These are phyloP conservation scores for Pogonognathellus flavescens DNA, from an alignment of 1,140 invertebrate genomes.

Conservation along the genomic window DNA sequence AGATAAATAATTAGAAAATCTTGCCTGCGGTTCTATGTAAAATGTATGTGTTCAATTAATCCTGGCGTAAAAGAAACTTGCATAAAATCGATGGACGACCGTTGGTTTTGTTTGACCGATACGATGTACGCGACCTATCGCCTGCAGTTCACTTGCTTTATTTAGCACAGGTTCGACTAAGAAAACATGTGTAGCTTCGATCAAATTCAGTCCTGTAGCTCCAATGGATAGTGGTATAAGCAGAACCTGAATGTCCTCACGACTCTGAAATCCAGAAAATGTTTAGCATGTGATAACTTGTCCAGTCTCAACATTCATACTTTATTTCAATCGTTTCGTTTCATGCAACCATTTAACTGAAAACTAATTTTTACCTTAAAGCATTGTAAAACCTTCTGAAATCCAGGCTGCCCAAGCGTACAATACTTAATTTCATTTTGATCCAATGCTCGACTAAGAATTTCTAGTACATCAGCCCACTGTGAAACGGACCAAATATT, in stretches of 20 bases:
- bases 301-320: too few relatives aligned
- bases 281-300: too few relatives aligned
- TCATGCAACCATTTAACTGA: too few relatives aligned
- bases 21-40: too few relatives aligned
- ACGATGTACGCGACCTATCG: slow-evolving; percentile 82
- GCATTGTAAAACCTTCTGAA: slow-evolving; percentile 71
- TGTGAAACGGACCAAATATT: slow-evolving; percentile 67
- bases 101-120: slow-evolving; percentile 82
- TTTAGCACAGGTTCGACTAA: slow-evolving; percentile 84
- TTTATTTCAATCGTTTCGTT: too few relatives aligned
- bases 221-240: slow-evolving; percentile 79
- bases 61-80: slow-evolving; percentile 6
- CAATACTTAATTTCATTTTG: slow-evolving; percentile 76
- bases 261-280: slow-evolving; percentile 64
- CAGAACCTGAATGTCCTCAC: slow-evolving; percentile 75
- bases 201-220: slow-evolving; percentile 83
- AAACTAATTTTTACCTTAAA: slow-evolving; percentile 73
- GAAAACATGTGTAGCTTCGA: slow-evolving; percentile 84
- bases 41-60: too few relatives aligned
- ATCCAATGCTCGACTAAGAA: slow-evolving; percentile 75
- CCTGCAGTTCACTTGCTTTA: slow-evolving; percentile 81
- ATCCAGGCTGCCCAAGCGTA: slow-evolving; percentile 70
- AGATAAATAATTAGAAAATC: too few relatives aligned
- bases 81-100: slow-evolving; percentile 67
- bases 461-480: slow-evolving; percentile 78